A percentile compares a stretch with the other conserved stretches of the same genome.
Evolutionary conservation across 2,797 vertebrate species (phyloP).

Genomic region (Trematomus bernacchii): DNA sequence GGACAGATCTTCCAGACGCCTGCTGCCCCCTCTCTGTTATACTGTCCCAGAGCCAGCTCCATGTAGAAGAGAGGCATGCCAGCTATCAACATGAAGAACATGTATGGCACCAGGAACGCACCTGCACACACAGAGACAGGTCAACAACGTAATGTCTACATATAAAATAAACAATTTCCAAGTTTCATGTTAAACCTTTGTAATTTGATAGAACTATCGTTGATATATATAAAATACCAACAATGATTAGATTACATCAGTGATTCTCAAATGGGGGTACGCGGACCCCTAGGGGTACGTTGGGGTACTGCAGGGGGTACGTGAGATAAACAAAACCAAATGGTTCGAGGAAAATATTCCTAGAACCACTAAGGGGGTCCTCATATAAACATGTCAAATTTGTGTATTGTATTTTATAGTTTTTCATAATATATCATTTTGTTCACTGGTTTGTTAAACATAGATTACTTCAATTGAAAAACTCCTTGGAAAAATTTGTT

Average conservation of each 20-base stretch:
- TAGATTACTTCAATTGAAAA: no score
- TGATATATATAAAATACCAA: background rate
- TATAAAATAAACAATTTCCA: background rate
- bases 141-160: background rate
- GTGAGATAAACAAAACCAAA: no score
- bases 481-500: no score
- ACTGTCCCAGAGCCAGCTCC: conserved; percentile 93
- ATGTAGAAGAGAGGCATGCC: conserved; percentile 96
- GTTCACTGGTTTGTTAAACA: no score
- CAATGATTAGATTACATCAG: background rate
- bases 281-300: no score
- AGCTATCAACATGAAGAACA: conserved; percentile 94
- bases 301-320: no score
- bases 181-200: background rate
- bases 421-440: no score
- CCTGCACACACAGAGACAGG: conserved; percentile 74
- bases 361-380: no score
- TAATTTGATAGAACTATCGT: background rate
- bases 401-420: no score
- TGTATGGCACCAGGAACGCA: conserved; percentile 92
- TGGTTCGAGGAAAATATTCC: no score
- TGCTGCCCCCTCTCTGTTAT: conserved; percentile 91
- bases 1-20: conserved; percentile 96
- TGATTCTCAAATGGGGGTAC: no score
- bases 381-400: no score